Evolutionary conservation across 2,797 vertebrate genomes (phyloP), one percentile per base, ranked within the genome.

Genomic region (Meriones psammophilus): DNA sequence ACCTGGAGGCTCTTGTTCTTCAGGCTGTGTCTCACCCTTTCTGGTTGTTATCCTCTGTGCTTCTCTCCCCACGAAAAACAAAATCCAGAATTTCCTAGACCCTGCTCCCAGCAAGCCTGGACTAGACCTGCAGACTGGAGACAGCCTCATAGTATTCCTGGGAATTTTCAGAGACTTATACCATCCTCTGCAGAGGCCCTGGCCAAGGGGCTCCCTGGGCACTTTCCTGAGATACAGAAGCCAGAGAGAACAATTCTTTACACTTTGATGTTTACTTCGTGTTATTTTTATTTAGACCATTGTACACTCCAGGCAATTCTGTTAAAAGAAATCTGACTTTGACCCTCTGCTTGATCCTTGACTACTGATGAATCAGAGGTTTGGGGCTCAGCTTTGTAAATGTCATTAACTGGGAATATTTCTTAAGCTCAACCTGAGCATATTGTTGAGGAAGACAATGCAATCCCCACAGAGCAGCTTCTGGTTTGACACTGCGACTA

Each of bases 161-260:
- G 30, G 30, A 62, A 54, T 74, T 91, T 66, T 87, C 60, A 46
- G 42, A 24, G 36, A 88, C 36, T 88, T 79, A 42, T 17, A 81
- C 42, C 14, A 39, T 68, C 10, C 14, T 90, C 93, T 83, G 58
- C 13, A 87, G 8, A 58, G 50, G 60, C 10, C 0, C 42, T 36
- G 66, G 28, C 56, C 92, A 78, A 36, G 33, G 74, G 8, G 78
- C 79, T 89, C 24, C n/a, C 17, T 33, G 85, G 66, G 50, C 54
- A 64, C 42, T 22, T 88, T 94, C 30, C 56, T 9, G 3, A 96
- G 94, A 94, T 76, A 92, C 89, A 94, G 69, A 78, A 97, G 93
- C 50, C 28, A 3, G 12, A 81, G 46, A 85, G 30, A 91, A 64
- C 58, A 73, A 71, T 33, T 92, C 74, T 89, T 89, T n/a, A 74